Evolutionary conservation across 2,888 invertebrate species (phyloP), one percentile per base, ranked within the genome.

Genomic region (Hypomecis punctinalis): DNA sequence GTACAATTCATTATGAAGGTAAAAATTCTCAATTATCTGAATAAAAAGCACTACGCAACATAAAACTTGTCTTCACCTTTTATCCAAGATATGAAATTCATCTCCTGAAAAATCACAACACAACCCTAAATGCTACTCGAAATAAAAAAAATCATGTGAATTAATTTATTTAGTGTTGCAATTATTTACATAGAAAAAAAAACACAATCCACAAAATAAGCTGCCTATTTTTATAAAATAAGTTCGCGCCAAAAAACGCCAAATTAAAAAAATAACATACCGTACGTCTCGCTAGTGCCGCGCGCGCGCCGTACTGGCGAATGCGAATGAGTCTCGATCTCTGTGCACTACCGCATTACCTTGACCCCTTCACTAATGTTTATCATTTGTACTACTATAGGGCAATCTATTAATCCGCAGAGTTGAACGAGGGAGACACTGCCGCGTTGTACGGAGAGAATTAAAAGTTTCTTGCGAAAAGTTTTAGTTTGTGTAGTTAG

Each of bases 231-330:
- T 47, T 13, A 11, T 35, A 33, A 39, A 48, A 51, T 5, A 47
- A 51, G 40, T n/a, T 51, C 55, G 40, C 59, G 53, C 53, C 39
- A 66, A 52, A 57, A 43, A 46, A 59, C 47, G 60, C 47, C 40
- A 53, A 55, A 52, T 60, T 39, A 67, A 64, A 66, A 66, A 63
- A 64, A 70, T 37, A 67, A 80, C 80, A 73, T 79, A 79, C 80
- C 71, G 67, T 70, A 70, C 69, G 70, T 70, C 72, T 68, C 67
- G 23, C 66, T 60, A 67, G 57, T 67, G 68, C 74, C 68, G 76
- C 78, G 78, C 73, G 63, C 59, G 72, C 76, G 75, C 66, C 60
- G 49, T 53, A 69, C 74, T 72, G 70, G 71, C 69, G 63, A 59
- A 60, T 62, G 52, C 61, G 55, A 49, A 61, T 45, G 11, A 48